Conservation (phyloP, 2,113 vertebrate species). For the Fulmarus glacialis region DNA sequence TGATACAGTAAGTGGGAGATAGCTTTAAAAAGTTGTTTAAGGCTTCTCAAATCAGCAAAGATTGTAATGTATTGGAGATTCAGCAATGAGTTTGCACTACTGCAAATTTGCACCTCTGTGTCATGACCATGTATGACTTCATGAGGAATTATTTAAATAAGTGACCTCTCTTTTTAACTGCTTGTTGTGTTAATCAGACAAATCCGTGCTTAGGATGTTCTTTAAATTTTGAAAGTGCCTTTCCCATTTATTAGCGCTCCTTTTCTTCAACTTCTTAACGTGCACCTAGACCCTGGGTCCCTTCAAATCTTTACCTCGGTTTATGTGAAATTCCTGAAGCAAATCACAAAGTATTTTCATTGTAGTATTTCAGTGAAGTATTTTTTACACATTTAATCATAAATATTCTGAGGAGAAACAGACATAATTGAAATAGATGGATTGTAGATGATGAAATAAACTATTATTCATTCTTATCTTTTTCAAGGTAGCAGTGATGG, state of each 20-base stretch:
- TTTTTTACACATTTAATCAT: background rate
- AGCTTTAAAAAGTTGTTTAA: background rate
- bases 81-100: background rate
- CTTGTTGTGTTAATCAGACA: background rate
- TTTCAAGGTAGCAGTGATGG: constrained; percentile 95
- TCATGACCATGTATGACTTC: background rate
- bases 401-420: background rate
- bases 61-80: background rate
- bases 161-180: background rate
- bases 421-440: background rate
- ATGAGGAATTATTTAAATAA: background rate
- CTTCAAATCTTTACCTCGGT: background rate
- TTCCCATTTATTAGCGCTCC: background rate
- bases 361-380: background rate
- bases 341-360: background rate
- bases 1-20: background rate
- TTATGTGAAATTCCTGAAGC: background rate
- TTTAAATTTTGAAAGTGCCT: background rate
- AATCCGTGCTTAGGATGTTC: background rate
- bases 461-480: background rate
- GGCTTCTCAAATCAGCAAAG: background rate
- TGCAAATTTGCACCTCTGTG: background rate
- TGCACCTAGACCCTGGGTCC: background rate
- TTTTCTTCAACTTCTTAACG: background rate
- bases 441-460: background rate